Base-by-base conservation (phyloP, 2,888 invertebrate species). In the Platycnemis pennipes region DNA sequence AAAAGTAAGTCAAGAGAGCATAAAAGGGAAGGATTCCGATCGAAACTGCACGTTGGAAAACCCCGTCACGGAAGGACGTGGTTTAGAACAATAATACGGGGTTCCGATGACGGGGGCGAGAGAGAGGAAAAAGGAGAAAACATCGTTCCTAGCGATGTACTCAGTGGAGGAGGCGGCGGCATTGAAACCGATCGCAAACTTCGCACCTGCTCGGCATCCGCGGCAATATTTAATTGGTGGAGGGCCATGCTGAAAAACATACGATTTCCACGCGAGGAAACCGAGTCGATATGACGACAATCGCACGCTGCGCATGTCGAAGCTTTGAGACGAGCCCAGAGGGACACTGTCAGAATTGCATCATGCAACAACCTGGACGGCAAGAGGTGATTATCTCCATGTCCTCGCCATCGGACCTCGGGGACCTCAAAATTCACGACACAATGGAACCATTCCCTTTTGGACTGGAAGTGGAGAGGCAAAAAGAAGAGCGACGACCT, bases 1-100 rank as follows among this genome's bases (percentile, higher is more conserved):
- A 87, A 87, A 87, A 87, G 87, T 87, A 87, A 87, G 87, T 46
- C 87, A 87, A 87, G 87, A 19, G 45, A 46, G n/a, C 44, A 46
- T 22, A 87, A 44, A 46, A 87, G 46, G 45, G 87, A n/a, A 19
- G 45, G 46, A 45, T 87, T 46, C 87, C 87, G n/a, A 44, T n/a
- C n/a, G 45, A 87, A 87, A 87, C n/a, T 87, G 46, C n/a, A 87
- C 44, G 87, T n/a, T n/a, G 87, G 37, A 8, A 46, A 45, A 26
- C 45, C 45, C 2, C n/a, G 3, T 5, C 87, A 31, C 42, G 22
- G 22, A 16, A 22, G 87, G 46, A 46, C 45, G 87, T 31, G 87
- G 87, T 13, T 5, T 13, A 46, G 45, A 8, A 26, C 26, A 46
- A n/a, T 13, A 87, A 46, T 87, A 87, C 44, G n/a, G 26, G 87